Percentiles rank a stretch among this genome's conserved stretches.
Conservation (phyloP, 2,113 vertebrate genomes). For the Notarius quadriscutis region DNA sequence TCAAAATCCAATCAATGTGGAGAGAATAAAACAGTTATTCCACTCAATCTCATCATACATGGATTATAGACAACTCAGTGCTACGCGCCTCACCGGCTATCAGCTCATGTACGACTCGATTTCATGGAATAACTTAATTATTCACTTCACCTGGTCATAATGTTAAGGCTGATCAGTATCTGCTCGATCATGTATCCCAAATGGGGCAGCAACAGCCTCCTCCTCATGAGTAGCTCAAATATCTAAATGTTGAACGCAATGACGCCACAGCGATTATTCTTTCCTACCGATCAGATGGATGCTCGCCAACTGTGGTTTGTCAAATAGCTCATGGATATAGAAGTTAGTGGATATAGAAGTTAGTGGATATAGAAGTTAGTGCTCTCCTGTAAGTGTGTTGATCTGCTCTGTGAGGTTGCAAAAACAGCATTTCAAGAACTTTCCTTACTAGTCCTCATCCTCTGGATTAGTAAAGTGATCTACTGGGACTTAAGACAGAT, state of each 20-base stretch:
- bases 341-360: neutral
- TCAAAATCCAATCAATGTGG: too few relatives aligned
- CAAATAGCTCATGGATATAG: neutral
- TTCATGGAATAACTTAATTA: too few relatives aligned
- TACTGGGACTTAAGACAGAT: neutral
- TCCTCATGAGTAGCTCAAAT: neutral
- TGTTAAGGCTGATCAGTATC: neutral
- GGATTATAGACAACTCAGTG: too few relatives aligned
- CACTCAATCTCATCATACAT: too few relatives aligned
- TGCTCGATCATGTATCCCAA: neutral
- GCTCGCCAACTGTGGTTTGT: neutral
- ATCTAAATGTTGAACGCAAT: neutral
- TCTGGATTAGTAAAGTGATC: neutral
- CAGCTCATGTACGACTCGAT: too few relatives aligned
- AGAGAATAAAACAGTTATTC: too few relatives aligned
- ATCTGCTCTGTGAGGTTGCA: neutral
- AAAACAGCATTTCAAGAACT: neutral
- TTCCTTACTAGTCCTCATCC: too few relatives aligned
- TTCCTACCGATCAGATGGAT: neutral
- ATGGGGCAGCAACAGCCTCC: neutral
- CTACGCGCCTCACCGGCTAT: too few relatives aligned
- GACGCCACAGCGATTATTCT: neutral
- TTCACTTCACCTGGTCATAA: too few relatives aligned
- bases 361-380: neutral
- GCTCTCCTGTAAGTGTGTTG: neutral